Conservation (phyloP, 2,888 invertebrate genomes). For the Hypomecis atomaria region DNA sequence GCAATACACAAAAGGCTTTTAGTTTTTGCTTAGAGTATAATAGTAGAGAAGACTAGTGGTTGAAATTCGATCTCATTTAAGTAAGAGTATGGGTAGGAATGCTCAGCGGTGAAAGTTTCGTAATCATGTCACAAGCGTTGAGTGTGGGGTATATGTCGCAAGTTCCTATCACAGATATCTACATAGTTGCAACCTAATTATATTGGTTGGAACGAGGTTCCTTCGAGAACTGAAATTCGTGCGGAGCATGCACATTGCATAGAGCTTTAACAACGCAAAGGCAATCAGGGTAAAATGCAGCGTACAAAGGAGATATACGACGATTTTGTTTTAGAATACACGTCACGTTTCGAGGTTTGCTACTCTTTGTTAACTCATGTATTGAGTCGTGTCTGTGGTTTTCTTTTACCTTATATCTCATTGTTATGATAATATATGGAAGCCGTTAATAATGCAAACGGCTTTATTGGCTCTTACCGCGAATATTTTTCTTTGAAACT, state of each 20-base stretch:
- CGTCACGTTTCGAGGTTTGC: slow-evolving; percentile 27
- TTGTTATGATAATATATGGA: slow-evolving; percentile 16
- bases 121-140: slow-evolving; percentile 66
- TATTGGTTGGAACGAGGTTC: slow-evolving; percentile 62
- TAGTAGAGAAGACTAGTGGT: slow-evolving; percentile 19
- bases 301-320: slow-evolving; percentile 29
- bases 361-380: slow-evolving; percentile 26
- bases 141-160: slow-evolving; percentile 60
- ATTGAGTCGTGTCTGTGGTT: slow-evolving; percentile 20
- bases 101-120: slow-evolving; percentile 60
- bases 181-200: slow-evolving; percentile 69
- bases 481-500: background rate
- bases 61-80: slow-evolving; percentile 42
- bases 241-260: slow-evolving; percentile 50
- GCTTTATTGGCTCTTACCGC: slow-evolving; percentile 9
- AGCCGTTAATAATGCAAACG: slow-evolving; percentile 21
- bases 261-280: slow-evolving; percentile 45
- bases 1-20: slow-evolving; percentile 54
- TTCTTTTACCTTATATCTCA: slow-evolving; percentile 20
- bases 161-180: slow-evolving; percentile 69
- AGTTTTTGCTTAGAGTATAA: slow-evolving; percentile 40
- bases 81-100: slow-evolving; percentile 39
- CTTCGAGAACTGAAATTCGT: slow-evolving; percentile 39
- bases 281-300: slow-evolving; percentile 45
- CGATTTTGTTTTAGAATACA: slow-evolving; percentile 28